Base-by-base conservation (phyloP, 1,140 invertebrate species). In the Thaumatotibia leucotreta region DNA sequence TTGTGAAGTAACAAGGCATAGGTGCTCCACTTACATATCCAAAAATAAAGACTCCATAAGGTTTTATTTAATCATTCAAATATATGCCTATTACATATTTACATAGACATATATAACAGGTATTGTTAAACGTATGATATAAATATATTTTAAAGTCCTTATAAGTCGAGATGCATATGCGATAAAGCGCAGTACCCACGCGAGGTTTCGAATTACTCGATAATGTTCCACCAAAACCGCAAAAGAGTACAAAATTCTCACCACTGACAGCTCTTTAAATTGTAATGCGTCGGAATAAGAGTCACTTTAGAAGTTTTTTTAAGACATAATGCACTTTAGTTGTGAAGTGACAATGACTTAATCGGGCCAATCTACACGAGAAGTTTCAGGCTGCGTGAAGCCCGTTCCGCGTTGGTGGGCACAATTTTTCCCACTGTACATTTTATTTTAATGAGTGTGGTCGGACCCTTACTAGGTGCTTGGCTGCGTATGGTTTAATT, bases 361-460 rank as follows among this genome's bases (percentile, higher is more conserved):
- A 84, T 86, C 81, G 71, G 65, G 58, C 65, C 73, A 72, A 84
- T 84, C 84, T 84, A 80, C 74, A 76, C 73, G 73, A 69, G 74
- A 76, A 70, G 70, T 73, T 69, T 80, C 77, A 75, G 71, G 64
- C 71, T 74, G 80, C 83, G 79, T 82, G 78, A 83, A 86, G 82
- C 74, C 73, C 75, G 85, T 88, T 83, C 75, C 80, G 82, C 84
- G 68, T 82, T 75, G 74, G 63, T 79, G 74, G 68, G 35, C 68
- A 72, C 77, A 67, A 77, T 75, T 84, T 82, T 88, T 88, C 85
- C 82, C 83, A 86, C 80, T 82, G 70, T 80, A 69, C 64, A 67
- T 75, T 67, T 75, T 79, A 73, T 71, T 73, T 68, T 81, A 80
- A 80, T 72, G 73, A 83, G 73, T 76, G 71, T 67, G 66, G 66